These are phyloP conservation scores for Apotomis betuletana DNA, from an alignment of 2,888 invertebrate genomes.

Conservation along the genomic window DNA sequence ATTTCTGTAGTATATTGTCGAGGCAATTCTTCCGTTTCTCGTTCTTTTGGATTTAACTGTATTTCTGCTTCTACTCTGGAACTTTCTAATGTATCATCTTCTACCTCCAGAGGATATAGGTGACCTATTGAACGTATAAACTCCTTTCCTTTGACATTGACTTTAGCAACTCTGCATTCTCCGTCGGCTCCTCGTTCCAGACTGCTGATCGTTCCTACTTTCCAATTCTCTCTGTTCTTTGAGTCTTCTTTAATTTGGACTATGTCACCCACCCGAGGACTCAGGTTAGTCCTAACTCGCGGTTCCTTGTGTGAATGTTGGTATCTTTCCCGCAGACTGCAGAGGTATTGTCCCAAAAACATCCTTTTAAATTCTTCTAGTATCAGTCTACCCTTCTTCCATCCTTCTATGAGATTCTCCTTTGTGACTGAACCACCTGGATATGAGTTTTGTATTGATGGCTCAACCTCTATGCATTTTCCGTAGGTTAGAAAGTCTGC, in stretches of 20 bases:
- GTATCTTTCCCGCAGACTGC: conserved; percentile 31
- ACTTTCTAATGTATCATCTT: neutral
- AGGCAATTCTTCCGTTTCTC: neutral
- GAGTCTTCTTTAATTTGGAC: conserved; percentile 1
- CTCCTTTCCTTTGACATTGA: conserved; percentile 22
- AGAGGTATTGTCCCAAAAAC: conserved; percentile 18
- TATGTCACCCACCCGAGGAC: conserved; percentile 22
- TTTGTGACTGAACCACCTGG: neutral
- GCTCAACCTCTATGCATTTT: neutral
- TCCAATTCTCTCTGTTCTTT: conserved; percentile 33
- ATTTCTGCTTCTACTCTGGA: neutral
- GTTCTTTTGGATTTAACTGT: neutral
- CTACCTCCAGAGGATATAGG: neutral
- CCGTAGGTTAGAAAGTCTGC: neutral
- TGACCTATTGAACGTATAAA: conserved; percentile 25
- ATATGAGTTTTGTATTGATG: neutral
- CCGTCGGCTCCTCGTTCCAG: conserved; percentile 19
- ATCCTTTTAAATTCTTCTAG: conserved; percentile 3
- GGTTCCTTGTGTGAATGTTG: conserved; percentile 15
- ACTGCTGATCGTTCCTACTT: conserved; percentile 28
- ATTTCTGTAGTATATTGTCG: neutral
- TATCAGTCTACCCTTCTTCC: neutral
- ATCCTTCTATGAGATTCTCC: conserved; percentile 4
- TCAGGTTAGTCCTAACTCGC: neutral
- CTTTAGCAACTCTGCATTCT: conserved; percentile 26